A percentile compares a stretch with the other conserved stretches of the same genome.
Conservation (phyloP, 2,888 invertebrate species). For the Drosophila birchii region DNA sequence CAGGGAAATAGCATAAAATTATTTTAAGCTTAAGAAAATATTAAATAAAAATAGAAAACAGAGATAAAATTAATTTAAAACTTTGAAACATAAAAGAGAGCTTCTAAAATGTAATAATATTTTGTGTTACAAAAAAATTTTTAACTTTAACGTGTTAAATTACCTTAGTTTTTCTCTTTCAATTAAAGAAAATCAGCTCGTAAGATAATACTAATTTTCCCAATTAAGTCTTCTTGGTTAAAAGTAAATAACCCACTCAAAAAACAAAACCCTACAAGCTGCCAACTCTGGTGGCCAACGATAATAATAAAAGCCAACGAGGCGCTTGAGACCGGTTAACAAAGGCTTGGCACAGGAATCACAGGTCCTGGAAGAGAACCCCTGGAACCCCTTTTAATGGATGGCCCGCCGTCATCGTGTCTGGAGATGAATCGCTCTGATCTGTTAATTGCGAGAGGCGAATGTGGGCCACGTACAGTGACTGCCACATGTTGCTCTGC, state of each 20-base stretch:
- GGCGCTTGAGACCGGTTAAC: slow-evolving; percentile 50
- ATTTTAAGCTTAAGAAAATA: not conserved
- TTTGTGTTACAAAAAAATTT: not conserved
- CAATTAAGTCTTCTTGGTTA: not conserved
- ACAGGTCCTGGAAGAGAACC: slow-evolving; percentile 17
- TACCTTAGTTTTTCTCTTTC: not conserved
- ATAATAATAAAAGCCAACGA: slow-evolving; percentile 71
- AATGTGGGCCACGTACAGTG: slow-evolving; percentile 55
- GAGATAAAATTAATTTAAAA: not conserved
- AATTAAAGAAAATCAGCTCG: not conserved
- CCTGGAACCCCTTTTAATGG: slow-evolving; percentile 17
- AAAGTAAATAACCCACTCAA: not conserved
- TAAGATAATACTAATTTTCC: not conserved
- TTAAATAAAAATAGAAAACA: no score
- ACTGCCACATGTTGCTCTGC: slow-evolving; percentile 50
- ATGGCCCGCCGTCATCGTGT: not conserved
- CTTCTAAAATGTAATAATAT: not conserved
- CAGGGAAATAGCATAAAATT: not conserved
- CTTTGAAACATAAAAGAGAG: not conserved
- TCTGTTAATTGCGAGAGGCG: slow-evolving; percentile 52
- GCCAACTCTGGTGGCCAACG: slow-evolving; percentile 21
- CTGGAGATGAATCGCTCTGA: slow-evolving; percentile 23
- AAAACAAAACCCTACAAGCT: no score
- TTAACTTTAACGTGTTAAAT: not conserved
- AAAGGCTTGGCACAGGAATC: slow-evolving; percentile 19